Base-by-base conservation (phyloP, 2,888 invertebrate species). In the Thymelicus lineola region DNA sequence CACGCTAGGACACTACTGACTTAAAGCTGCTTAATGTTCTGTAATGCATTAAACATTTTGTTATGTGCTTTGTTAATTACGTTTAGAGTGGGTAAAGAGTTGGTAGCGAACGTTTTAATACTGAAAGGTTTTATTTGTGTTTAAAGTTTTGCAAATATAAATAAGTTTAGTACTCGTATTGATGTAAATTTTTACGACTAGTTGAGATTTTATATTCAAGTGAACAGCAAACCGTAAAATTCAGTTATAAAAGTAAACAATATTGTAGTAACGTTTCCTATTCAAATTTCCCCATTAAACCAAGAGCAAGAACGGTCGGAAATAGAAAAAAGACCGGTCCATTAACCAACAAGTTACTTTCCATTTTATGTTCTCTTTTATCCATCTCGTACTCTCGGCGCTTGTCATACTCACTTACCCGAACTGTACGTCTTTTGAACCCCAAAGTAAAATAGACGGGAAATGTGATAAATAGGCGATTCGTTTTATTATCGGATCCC, bases 401-500 rank as follows among this genome's bases (percentile, higher is more conserved):
- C 83, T 88, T 83, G 88, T 85, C 86, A 82, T 82, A 85, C 85
- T 83, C 82, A 80, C 85, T 85, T 85, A 82, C 87, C 84, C 84
- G 84, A 83, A 81, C 86, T 83, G 82, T 80, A 80, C 86, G 82
- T 84, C 86, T 87, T 86, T 84, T 88, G 86, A 88, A 88, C 91
- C 91, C 88, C 87, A 86, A 89, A 89, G 89, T 91, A 90, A 93
- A 93, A 93, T 92, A 92, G 89, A 93, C 91, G 90, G 89, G 86
- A 91, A 93, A 93, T 91, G 93, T 93, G 92, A 93, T 93, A 93
- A 93, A 93, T 93, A 91, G 90, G 87, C 89, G 88, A 91, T 88
- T 92, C 91, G 89, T 91, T 92, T 93, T 93, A 91, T 85, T 92
- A 89, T 87, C 79, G 83, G 84, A 85, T 84, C 89, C 82, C 86